Base-by-base conservation (phyloP, 2,797 vertebrate species). In the Danionella dracula region DNA sequence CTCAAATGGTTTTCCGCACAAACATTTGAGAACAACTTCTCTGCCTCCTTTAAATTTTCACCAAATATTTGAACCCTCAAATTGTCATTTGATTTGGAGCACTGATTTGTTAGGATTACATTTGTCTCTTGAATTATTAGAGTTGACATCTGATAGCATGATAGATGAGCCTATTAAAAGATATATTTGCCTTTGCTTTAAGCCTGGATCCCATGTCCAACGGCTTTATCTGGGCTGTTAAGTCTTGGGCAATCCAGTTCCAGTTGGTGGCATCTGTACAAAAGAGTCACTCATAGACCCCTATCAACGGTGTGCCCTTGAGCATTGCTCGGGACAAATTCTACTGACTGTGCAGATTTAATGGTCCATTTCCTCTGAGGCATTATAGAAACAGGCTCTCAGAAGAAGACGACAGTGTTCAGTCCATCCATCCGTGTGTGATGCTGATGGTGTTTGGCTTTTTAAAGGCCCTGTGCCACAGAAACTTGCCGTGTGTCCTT, bases 261-360 rank as follows among this genome's bases (percentile, higher is more conserved):
- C 38, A 17, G 31, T 15, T 23, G 38, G 31, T 31, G 15, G 27
- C 4, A 66, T 66, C 50, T 46, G 51, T 46, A 56, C 32, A 15
- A 54, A 35, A 49, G 9, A 40, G 20, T 19, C 45, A 56, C 51
- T 56, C 20, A 54, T 5, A 64, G 42, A 17, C 31, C 42, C 40
- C 32, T 59, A 68, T 68, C 27, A 32, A 35, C 45, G 9, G 42
- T 19, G 2, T 48, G 59, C 51, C 63, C 53, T 55, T 56, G 32
- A 48, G 51, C 12, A 1, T 37, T 31, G 7, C 44, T 48, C 2
- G 2, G 27, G 40, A 61, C 38, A 57, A 49, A 40, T 56, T 48
- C 56, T 29, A 41, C 63, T 56, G 63, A 66, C 51, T 57, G 8
- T 56, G 63, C 53, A 38, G 11, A 56, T 66, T 66, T 66, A 66